phyloP scores from a whole-genome alignment of 2,113 vertebrate genomes.

The Platysternon megacephalum region DNA sequence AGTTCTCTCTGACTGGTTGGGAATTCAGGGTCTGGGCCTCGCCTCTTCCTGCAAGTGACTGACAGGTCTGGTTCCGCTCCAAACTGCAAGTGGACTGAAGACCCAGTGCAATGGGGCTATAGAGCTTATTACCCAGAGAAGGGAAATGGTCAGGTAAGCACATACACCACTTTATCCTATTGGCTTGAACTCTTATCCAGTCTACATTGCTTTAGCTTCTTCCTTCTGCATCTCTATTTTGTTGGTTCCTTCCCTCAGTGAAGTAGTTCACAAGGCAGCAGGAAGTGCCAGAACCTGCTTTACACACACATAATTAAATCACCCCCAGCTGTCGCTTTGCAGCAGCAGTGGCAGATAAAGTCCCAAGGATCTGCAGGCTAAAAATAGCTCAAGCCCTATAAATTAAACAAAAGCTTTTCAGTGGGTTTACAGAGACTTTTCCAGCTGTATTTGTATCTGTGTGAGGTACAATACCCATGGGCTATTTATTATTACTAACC shows the following conservation, averaged over 20 bases:
- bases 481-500: constrained; percentile 35
- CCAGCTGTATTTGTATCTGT: constrained; percentile 26
- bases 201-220: background rate
- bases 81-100: background rate
- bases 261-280: background rate
- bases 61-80: background rate
- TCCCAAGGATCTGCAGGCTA: constrained; percentile 70
- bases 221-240: background rate
- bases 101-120: background rate
- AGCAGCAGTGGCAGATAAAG: constrained; percentile 48
- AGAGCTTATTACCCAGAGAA: background rate
- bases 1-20: background rate
- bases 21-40: background rate
- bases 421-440: constrained; percentile 26
- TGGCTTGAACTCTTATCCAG: background rate
- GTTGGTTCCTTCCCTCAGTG: too few species aligned
- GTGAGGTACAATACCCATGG: constrained; percentile 24
- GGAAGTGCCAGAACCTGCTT: constrained; percentile 18
- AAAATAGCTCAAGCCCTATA: constrained; percentile 76
- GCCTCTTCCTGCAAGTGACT: background rate
- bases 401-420: constrained; percentile 75
- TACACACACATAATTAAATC: constrained; percentile 42
- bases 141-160: background rate
- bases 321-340: constrained; percentile 44
- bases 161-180: background rate